These are phyloP conservation scores for Hemibagrus guttatus DNA, from an alignment of 2,797 vertebrate species.

Conservation along the genomic window DNA sequence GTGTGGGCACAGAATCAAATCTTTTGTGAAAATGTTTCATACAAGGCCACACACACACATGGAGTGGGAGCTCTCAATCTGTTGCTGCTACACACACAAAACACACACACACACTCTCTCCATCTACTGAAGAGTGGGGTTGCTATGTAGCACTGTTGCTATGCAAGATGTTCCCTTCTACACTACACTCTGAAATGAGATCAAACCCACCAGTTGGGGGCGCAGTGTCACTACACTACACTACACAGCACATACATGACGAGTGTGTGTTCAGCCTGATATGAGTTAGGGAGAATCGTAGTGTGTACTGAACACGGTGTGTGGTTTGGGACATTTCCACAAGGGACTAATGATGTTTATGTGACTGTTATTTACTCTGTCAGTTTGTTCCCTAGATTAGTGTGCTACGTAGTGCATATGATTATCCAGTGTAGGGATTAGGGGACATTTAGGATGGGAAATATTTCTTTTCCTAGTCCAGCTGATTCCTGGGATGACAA, in stretches of 20 bases:
- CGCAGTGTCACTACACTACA: not conserved
- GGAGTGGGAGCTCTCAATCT: constrained; percentile 21
- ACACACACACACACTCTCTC: not conserved
- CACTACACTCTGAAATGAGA: constrained; percentile 11
- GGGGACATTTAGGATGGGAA: not conserved
- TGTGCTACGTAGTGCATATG: not conserved
- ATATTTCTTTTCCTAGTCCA: no score
- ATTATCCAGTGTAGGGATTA: not conserved
- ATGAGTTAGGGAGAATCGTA: not conserved
- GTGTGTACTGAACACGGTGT: not conserved
- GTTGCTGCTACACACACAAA: constrained; percentile 4
- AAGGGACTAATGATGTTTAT: not conserved
- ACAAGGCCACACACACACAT: constrained; percentile 14
- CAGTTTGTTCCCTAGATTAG: not conserved
- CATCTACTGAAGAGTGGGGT: constrained; percentile 72
- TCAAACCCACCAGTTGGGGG: constrained; percentile 16
- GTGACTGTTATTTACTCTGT: not conserved
- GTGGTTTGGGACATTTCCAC: not conserved
- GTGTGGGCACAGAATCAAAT: constrained; percentile 9
- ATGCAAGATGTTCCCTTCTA: constrained; percentile 68
- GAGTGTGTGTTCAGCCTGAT: not conserved
- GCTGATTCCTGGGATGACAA: not conserved
- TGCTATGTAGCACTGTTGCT: constrained; percentile 82
- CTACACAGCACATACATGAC: not conserved
- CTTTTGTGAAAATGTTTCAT: constrained; percentile 18